Base-by-base conservation (phyloP, 2,888 invertebrate species). In the Nemotelus nigrinus region DNA sequence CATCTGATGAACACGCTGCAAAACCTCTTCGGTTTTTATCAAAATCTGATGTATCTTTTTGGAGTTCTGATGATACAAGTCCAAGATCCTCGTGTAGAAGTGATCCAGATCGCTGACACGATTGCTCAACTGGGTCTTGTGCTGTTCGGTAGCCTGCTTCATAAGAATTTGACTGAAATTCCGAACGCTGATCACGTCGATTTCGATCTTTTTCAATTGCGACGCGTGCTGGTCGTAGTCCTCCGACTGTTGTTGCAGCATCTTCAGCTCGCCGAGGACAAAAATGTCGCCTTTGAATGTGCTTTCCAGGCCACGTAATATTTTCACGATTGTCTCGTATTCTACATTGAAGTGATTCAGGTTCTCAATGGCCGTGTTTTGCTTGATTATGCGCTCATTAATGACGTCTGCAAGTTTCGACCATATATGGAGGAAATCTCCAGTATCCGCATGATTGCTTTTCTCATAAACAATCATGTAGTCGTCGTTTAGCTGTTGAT, bases 91-190 rank as follows among this genome's bases (percentile, higher is more conserved):
- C 2, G 81, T 83, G 79, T 86, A 87, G 39, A 84, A 83, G 0
- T 84, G 82, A 76, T 86, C 86, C 0, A 87, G 80, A 2, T 84
- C 83, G 8, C 82, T 81, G 50, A 87, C 85, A 79, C 84, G 84
- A 0, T 82, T 68, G 53, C 83, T 82, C 76, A 87, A 81, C 2
- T 83, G 78, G 5, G 82, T 83, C 2, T 84, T 84, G 77, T 87
- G 85, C 1, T 80, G 78, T 7, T 64, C 60, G n/a, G 84, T 84
- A 0, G 86, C 85, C 53, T 86, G 86, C 65, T 86, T 86, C 3
- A 85, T 84, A 2, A 87, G 82, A 10, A 87, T 86, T 80, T 87
- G 87, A 77, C 86, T 86, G 50, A 87, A 87, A 78, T 87, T 87
- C 0, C 86, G 83, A 0, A 86, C 86, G 79, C 87, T 87, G 4